Evolutionary conservation across 2,113 vertebrate species (phyloP).

Genomic region (Hemiscyllium ocellatum): DNA sequence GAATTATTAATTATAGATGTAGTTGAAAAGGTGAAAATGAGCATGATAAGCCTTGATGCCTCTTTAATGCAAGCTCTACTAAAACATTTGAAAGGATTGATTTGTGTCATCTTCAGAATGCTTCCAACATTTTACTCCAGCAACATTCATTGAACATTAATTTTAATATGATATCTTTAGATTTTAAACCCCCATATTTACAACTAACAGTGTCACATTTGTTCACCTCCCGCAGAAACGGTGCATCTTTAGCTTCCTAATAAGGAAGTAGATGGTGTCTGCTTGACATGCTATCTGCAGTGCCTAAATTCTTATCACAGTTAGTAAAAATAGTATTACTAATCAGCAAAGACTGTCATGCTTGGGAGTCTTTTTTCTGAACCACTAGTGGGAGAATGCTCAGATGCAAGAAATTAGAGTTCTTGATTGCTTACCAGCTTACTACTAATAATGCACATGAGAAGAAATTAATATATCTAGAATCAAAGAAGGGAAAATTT

Average conservation of each 20-base stretch:
- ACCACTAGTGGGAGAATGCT: background rate
- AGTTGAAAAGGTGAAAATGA: background rate
- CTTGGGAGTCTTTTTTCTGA: background rate
- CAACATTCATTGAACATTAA: background rate
- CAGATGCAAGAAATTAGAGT: background rate
- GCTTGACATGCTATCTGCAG: slow-evolving; percentile 54
- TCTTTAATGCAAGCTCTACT: background rate
- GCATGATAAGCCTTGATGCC: background rate
- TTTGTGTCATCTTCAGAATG: background rate
- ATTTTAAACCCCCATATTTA: background rate
- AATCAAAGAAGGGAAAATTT: background rate
- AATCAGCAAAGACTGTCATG: slow-evolving; percentile 49
- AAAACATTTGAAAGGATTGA: background rate
- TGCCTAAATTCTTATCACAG: slow-evolving; percentile 61
- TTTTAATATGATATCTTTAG: background rate
- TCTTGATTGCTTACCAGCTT: background rate
- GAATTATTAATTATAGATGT: background rate
- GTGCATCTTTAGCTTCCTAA: slow-evolving; percentile 46
- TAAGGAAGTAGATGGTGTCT: slow-evolving; percentile 54
- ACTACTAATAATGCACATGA: background rate
- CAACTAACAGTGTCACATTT: background rate
- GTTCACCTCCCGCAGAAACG: slow-evolving; percentile 44
- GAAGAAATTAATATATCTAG: background rate
- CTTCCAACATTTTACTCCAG: background rate
- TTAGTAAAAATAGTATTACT: slow-evolving; percentile 64